phyloP scores from a whole-genome alignment of 2,888 invertebrate genomes.

The Scaptomyza reducta region DNA sequence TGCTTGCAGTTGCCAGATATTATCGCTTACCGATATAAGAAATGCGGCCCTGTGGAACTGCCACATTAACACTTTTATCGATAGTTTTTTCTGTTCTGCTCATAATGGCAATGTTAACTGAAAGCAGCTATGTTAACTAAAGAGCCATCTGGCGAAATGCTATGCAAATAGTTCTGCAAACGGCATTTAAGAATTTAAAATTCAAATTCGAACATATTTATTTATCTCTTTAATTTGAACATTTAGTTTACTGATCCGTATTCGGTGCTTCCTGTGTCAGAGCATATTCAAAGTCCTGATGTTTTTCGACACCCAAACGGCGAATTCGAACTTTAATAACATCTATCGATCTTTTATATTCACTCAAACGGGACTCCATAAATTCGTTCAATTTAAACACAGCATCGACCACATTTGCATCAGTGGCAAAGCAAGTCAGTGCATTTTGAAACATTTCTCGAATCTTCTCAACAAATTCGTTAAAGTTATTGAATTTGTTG shows the following conservation, averaged over 20 bases:
- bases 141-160: conserved; percentile 15
- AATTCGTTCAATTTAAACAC: conserved; percentile 1
- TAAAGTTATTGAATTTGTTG: conserved; percentile 15
- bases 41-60: conserved; percentile 7
- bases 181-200: background rate
- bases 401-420: background rate
- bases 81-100: background rate
- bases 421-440: conserved; percentile 11
- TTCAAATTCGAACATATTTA: background rate
- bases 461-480: conserved; percentile 28
- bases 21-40: conserved; percentile 32
- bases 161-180: background rate
- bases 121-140: background rate
- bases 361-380: background rate
- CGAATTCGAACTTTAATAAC: background rate
- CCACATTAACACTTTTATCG: conserved; percentile 20
- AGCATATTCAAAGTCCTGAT: background rate
- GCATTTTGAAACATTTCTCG: conserved; percentile 42
- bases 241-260: background rate
- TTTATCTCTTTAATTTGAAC: background rate
- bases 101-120: conserved; percentile 6
- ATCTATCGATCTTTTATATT: background rate
- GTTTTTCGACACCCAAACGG: background rate
- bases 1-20: conserved; percentile 36
- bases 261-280: background rate